These are phyloP conservation scores for Temnothorax rugatulus DNA, from an alignment of 2,888 invertebrate species.

Conservation along the genomic window DNA sequence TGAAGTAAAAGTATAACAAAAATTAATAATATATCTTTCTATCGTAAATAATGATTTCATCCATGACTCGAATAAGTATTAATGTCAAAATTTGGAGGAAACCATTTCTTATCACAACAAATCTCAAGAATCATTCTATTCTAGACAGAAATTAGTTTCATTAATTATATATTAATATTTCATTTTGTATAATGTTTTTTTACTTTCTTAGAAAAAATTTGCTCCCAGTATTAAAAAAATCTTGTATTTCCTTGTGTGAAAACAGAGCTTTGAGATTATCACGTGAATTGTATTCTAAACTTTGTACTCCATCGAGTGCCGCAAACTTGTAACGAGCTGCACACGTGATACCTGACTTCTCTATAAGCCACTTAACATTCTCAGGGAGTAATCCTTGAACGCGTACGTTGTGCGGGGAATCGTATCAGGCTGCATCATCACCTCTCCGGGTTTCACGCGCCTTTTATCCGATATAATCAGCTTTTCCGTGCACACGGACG, in stretches of 20 bases:
- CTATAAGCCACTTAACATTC: constrained; percentile 37
- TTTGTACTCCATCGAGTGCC: neutral
- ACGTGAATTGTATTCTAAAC: neutral
- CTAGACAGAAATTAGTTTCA: neutral
- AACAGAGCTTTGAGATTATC: neutral
- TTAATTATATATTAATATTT: neutral
- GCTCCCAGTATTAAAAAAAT: neutral
- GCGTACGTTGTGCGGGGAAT: neutral
- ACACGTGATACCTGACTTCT: constrained; percentile 29
- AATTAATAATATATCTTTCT: neutral
- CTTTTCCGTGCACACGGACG: constrained; percentile 32
- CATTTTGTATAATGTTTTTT: neutral
- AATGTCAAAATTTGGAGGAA: neutral
- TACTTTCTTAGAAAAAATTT: neutral
- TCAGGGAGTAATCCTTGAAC: constrained; percentile 3
- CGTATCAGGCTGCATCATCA: constrained; percentile 36
- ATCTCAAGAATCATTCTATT: constrained; percentile 6
- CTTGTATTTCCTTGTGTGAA: neutral
- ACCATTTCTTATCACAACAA: neutral
- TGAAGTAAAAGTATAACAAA: neutral
- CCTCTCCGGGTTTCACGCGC: constrained; percentile 24
- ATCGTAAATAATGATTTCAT: neutral
- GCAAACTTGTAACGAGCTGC: constrained; percentile 32
- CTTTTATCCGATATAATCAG: constrained; percentile 45
- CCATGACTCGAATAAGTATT: neutral